These are phyloP conservation scores for Sterrhoptilus dennistouni DNA, from an alignment of 2,113 vertebrate genomes.

Conservation along the genomic window DNA sequence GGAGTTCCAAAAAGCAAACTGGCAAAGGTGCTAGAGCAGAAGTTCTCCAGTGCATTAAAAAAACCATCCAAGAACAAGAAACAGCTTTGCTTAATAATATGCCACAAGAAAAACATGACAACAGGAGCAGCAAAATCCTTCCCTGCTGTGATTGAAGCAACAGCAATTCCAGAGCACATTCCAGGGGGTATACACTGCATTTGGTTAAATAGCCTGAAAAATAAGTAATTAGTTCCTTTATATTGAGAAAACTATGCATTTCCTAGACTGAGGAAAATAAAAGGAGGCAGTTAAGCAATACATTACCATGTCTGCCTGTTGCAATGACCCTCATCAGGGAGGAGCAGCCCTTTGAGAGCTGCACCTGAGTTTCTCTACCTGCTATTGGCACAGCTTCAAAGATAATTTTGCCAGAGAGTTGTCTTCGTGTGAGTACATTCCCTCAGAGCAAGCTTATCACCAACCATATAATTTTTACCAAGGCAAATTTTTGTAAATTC, in stretches of 20 bases:
- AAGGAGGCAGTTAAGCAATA: neutral
- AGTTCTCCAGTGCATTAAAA: neutral
- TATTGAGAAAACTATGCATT: neutral
- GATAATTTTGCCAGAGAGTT: neutral
- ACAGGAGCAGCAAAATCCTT: neutral
- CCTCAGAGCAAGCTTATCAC: neutral
- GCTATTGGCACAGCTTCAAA: neutral
- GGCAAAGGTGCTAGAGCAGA: neutral
- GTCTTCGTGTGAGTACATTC: neutral
- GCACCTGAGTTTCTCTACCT: neutral
- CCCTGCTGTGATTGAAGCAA: neutral
- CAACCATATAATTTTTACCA: neutral
- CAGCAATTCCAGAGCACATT: neutral
- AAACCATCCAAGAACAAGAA: neutral
- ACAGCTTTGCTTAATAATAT: neutral
- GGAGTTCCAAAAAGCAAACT: neutral
- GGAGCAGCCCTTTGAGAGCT: neutral
- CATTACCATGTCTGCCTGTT: neutral
- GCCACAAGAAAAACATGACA: neutral
- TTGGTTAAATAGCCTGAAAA: constrained; percentile 1
- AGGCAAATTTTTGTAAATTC: neutral
- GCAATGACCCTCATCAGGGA: neutral
- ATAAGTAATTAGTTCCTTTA: neutral
- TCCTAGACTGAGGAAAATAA: neutral
- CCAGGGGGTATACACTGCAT: neutral